Base-by-base conservation (phyloP, 2,797 vertebrate genomes). In the Peromyscus eremicus region DNA sequence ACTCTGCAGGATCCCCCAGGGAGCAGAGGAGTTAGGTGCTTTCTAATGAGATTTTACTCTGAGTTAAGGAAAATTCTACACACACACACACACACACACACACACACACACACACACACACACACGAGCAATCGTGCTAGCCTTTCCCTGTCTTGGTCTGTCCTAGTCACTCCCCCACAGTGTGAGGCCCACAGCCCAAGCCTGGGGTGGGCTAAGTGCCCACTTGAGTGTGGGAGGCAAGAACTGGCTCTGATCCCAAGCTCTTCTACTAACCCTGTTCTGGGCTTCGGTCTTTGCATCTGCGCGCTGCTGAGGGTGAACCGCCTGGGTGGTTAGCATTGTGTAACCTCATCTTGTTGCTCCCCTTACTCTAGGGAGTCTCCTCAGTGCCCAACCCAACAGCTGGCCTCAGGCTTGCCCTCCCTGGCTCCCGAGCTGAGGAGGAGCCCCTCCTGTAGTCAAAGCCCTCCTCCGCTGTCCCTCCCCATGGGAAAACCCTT, bases 371-470 rank as follows among this genome's bases (percentile, higher is more conserved):
- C n/a, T 27, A 76, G 85, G 80, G 87, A 93, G 80, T 70, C 64
- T 92, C 85, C 90, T 81, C 68, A 43, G 82, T 93, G 89, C 95
- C 97, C 81, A 90, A 52, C 89, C 83, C 84, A 66, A 79, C 97
- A 98, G 97, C 97, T 97, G 98, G 94, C 46, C 91, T 86, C 57
- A 89, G 83, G 73, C 95, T 89, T 77, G 94, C 92, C 96, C 94
- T 93, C 95, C 60, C 88, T 71, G 79, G 91, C 88, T 96, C 91
- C 83, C 94, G 92, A 73, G 91, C 94, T 62, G 46, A 86, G 79
- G 92, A 46, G 75, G 88, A 94, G 77, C 79, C 86, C 52, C 85
- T 92, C 75, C 82, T 90, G 7, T 55, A 92, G 95, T 87, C 92
- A 91, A 27, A 40, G 21, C 60, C 37, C 40, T 90, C 77, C 60